Evolutionary conservation across 1,140 invertebrate species (phyloP).

Genomic region (Himalopsyche phryganea): DNA sequence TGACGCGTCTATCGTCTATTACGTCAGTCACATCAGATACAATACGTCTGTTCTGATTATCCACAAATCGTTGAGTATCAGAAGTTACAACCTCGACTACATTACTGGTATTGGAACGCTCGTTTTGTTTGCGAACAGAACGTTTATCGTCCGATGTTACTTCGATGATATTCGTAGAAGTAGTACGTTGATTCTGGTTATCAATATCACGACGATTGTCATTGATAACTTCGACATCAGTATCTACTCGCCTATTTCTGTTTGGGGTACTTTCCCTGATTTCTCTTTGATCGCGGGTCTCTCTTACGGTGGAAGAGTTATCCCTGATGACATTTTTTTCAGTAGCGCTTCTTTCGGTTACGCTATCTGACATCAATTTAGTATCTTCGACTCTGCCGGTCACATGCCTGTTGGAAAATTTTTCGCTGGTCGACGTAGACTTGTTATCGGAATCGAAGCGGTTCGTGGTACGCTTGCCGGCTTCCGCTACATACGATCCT

Average conservation of each 20-base stretch:
- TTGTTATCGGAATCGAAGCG: conserved; percentile 17
- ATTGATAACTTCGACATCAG: background rate
- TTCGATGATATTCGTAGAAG: too few relatives aligned
- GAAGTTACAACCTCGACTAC: too few relatives aligned
- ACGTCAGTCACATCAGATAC: too few relatives aligned
- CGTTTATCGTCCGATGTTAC: too few relatives aligned
- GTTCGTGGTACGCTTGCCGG: conserved; percentile 20
- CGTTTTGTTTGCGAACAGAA: too few relatives aligned
- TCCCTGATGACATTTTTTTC: background rate
- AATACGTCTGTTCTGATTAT: too few relatives aligned
- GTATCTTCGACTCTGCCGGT: background rate
- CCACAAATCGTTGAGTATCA: too few relatives aligned
- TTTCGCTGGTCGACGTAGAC: conserved; percentile 5
- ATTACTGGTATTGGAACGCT: too few relatives aligned
- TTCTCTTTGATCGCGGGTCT: too few relatives aligned
- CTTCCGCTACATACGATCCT: conserved; percentile 34
- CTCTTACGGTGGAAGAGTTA: background rate
- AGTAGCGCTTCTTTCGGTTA: background rate
- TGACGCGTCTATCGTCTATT: too few relatives aligned
- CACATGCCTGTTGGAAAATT: background rate
- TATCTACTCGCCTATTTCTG: background rate
- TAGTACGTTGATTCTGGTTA: too few relatives aligned
- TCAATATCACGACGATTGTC: too few relatives aligned
- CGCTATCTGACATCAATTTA: background rate
- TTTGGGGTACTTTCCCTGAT: background rate